A percentile compares a stretch with the other conserved stretches of the same genome.
phyloP scores from a whole-genome alignment of 2,113 vertebrate genomes.

The Cyprinodon variegatus region DNA sequence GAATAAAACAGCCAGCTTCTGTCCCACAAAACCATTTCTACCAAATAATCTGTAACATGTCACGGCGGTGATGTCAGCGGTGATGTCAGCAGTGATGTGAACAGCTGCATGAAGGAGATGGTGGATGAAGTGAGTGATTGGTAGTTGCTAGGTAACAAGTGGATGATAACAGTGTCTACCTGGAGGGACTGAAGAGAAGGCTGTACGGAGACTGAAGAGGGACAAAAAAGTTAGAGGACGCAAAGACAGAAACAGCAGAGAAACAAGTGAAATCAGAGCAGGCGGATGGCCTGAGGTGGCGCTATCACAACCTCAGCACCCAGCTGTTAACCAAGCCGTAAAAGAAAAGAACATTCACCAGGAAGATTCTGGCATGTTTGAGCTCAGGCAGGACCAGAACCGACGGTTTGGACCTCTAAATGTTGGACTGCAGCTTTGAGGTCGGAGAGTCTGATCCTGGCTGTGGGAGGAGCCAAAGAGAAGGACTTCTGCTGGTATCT shows the following conservation, averaged over 20 bases:
- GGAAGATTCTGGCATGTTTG: no score
- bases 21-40: not conserved
- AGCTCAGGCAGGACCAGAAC: no score
- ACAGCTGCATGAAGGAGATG: slow-evolving; percentile 35
- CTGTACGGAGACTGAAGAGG: slow-evolving; percentile 48
- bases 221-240: slow-evolving; percentile 46
- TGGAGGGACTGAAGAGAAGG: slow-evolving; percentile 33
- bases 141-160: slow-evolving; percentile 40
- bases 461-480: no score
- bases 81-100: slow-evolving; percentile 38
- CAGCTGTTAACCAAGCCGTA: no score
- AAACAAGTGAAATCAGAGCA: not conserved
- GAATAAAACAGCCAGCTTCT: not conserved
- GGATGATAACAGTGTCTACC: slow-evolving; percentile 49
- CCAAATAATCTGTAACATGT: not conserved
- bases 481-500: no score
- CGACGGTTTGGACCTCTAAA: no score
- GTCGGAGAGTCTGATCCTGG: no score
- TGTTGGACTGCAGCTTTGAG: no score
- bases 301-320: not conserved
- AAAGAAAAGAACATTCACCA: no score
- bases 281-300: not conserved
- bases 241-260: not conserved
- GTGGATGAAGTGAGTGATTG: slow-evolving; percentile 28
- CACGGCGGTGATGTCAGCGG: slow-evolving; percentile 22